Percentiles rank a stretch among this genome's conserved stretches.
Conservation (phyloP, 2,113 vertebrate species). For the Phalacrocorax brasilianus region DNA sequence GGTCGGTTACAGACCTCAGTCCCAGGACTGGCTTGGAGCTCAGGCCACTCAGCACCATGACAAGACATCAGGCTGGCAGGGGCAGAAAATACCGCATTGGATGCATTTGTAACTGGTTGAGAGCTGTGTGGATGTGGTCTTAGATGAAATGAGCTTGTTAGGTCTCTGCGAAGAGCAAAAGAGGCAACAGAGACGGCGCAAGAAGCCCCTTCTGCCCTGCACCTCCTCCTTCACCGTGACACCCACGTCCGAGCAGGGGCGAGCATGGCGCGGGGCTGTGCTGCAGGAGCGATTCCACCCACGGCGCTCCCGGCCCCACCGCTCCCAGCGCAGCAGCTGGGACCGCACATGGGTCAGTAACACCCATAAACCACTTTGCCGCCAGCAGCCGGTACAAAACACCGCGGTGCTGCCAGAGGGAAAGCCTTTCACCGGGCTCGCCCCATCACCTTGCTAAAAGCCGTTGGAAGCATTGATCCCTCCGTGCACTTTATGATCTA, state of each 20-base stretch:
- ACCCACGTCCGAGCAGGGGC: accelerated
- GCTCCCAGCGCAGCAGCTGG: not conserved
- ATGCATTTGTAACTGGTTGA: accelerated
- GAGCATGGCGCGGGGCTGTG: not conserved
- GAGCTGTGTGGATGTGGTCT: not conserved
- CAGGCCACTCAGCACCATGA: not conserved
- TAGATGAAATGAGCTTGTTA: not conserved
- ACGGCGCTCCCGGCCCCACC: accelerated
- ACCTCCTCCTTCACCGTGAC: not conserved
- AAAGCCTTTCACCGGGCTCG: not conserved
- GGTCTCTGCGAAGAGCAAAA: not conserved
- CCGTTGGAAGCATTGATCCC: not conserved
- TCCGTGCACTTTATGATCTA: accelerated
- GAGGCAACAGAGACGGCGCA: not conserved
- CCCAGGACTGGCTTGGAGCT: not conserved
- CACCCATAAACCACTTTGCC: not conserved
- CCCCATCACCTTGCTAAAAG: not conserved
- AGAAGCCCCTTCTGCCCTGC: not conserved
- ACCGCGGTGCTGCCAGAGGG: accelerated
- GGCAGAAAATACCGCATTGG: not conserved
- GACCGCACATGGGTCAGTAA: not conserved
- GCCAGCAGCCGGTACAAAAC: too few relatives aligned
- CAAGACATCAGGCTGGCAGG: not conserved
- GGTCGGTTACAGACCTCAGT: not conserved
- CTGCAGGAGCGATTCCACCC: not conserved